phyloP scores from a whole-genome alignment of 2,113 vertebrate genomes.

The Chamaea fasciata region DNA sequence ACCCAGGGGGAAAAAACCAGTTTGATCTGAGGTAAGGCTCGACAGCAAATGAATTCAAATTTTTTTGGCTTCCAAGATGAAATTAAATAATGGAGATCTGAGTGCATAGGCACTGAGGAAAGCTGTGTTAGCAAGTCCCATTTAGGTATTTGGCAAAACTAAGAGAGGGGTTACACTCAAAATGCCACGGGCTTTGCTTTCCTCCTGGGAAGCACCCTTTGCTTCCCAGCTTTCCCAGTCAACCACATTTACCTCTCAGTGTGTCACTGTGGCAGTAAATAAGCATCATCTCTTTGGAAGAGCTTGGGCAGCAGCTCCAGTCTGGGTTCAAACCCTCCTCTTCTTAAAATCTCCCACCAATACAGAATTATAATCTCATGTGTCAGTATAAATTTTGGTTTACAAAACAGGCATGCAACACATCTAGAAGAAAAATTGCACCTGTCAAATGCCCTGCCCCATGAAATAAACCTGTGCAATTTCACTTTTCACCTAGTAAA shows the following conservation, averaged over 20 bases:
- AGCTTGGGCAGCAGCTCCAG: neutral
- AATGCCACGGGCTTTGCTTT: neutral
- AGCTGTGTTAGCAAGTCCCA: neutral
- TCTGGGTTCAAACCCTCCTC: neutral
- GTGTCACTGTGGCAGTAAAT: neutral
- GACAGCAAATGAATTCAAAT: neutral
- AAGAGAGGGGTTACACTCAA: neutral
- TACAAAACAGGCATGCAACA: constrained; percentile 74
- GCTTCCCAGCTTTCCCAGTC: neutral
- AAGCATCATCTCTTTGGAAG: neutral
- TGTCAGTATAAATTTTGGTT: constrained; percentile 66
- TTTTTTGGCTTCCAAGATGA: neutral
- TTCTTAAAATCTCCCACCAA: constrained; percentile 22
- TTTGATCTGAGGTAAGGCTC: neutral
- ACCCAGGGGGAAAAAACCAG: neutral
- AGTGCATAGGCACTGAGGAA: neutral
- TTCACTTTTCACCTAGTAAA: constrained; percentile 83
- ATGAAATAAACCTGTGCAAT: constrained; percentile 74
- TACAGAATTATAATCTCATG: constrained; percentile 55
- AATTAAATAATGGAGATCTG: neutral
- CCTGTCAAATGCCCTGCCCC: constrained; percentile 76
- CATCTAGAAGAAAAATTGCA: constrained; percentile 77
- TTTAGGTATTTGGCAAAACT: neutral
- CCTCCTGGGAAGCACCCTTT: neutral
- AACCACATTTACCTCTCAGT: neutral